Evolutionary conservation across 2,113 vertebrate species (phyloP), one percentile per base, ranked within the genome.

Genomic region (Engraulis encrasicolus): DNA sequence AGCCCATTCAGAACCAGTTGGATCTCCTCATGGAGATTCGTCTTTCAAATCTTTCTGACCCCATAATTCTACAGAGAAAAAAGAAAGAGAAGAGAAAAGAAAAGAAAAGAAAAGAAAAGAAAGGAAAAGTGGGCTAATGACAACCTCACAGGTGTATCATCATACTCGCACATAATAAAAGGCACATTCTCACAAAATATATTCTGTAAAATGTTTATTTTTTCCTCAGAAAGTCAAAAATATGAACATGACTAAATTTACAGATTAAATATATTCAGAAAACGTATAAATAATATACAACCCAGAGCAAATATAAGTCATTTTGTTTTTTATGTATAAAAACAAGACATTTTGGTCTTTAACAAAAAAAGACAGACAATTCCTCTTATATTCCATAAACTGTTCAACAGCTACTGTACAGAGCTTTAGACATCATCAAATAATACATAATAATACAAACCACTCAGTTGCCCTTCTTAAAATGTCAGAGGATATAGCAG

Each of bases 251-350:
- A 74, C 23, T 27, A 74, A 34, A 74, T 74, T 11, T 74, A 74
- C 66, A 74, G 66, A 74, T 74, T 74, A 74, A 74, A 74, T 74
- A 74, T 74, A 74, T 74, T 74, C 66, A 23, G 15, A 74, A 74
- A 74, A 74, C 9, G 66, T 31, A 74, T 74, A 74, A 74, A 74
- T 74, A 74, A 74, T 34, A 36, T 74, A 74, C 66, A 74, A 74
- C 66, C 66, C 27, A 74, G 66, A 74, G 66, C 66, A 15, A 34
- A 34, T 34, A 74, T 74, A 74, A 74, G 27, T 23, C 66, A 74
- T 36, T 74, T 31, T 31, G 17, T 11, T 74, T n/a, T 31, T 74
- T 34, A 74, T 34, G 12, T 74, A 74, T 34, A 74, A 74, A 74
- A 74, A 15, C 34, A 31, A 5, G 66, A 45, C 40, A 45, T 45